phyloP scores from a whole-genome alignment of 2,113 vertebrate genomes.

The Scopus umbretta region DNA sequence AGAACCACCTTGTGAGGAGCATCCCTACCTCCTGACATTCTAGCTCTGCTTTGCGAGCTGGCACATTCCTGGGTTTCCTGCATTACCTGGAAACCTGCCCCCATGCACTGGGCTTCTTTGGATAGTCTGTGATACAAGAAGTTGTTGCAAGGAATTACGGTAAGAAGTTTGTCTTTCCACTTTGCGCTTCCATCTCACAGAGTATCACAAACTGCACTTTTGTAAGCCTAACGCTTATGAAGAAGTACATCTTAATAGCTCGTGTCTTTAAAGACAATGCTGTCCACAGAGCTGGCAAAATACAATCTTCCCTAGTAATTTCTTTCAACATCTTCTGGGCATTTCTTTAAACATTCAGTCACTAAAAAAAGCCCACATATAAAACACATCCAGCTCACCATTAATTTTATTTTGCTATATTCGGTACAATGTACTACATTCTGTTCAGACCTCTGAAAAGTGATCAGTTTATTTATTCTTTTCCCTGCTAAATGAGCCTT shows the following conservation, averaged over 20 bases:
- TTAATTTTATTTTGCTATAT: neutral
- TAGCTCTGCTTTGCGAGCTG: no score
- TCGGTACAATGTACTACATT: neutral
- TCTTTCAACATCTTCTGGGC: neutral
- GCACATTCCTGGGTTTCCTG: neutral
- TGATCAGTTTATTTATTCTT: neutral
- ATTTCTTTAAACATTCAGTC: neutral
- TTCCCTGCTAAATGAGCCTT: neutral
- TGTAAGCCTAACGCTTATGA: neutral
- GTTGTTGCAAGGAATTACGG: neutral
- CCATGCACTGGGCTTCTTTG: neutral
- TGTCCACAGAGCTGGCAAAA: neutral
- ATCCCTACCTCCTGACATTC: no score
- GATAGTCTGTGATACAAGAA: neutral
- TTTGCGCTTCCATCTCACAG: neutral
- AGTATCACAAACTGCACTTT: neutral
- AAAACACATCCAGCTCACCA: neutral
- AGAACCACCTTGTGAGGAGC: no score
- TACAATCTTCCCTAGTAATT: neutral
- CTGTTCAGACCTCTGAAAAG: neutral
- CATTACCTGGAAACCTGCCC: neutral
- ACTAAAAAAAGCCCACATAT: neutral
- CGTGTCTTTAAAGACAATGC: neutral
- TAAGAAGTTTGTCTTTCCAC: neutral
- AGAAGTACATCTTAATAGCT: neutral